phyloP scores from a whole-genome alignment of 1,140 invertebrate genomes.

The Atopsyche davidsoni region DNA sequence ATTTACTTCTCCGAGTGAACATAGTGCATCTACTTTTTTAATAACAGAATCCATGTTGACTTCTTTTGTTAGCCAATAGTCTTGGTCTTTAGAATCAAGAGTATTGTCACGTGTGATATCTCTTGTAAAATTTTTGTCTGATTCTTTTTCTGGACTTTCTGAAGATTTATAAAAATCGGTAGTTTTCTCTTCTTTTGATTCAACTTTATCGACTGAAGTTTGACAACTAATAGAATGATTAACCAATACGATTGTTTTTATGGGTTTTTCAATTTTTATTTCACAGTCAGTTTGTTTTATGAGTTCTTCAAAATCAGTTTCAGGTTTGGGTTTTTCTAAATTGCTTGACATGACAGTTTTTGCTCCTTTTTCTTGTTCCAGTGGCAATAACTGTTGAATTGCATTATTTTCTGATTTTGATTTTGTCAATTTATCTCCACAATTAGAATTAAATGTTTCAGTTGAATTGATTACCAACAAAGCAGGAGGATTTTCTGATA shows the following conservation, averaged over 20 bases:
- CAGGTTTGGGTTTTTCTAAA: slow-evolving; percentile 37
- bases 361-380: too few relatives aligned
- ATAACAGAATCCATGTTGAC: slow-evolving; percentile 74
- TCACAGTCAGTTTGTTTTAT: slow-evolving; percentile 47
- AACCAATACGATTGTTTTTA: too few relatives aligned
- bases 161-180: neutral
- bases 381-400: too few relatives aligned
- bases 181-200: slow-evolving; percentile 16
- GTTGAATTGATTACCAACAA: slow-evolving; percentile 4
- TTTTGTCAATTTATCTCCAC: neutral
- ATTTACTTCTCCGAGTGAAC: slow-evolving; percentile 27
- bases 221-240: too few relatives aligned
- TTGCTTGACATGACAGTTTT: neutral
- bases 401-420: too few relatives aligned
- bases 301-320: slow-evolving; percentile 48
- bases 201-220: slow-evolving; percentile 25
- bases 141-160: slow-evolving; percentile 8
- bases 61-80: slow-evolving; percentile 71
- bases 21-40: slow-evolving; percentile 64
- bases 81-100: slow-evolving; percentile 56
- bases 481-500: slow-evolving; percentile 9
- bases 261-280: slow-evolving; percentile 39
- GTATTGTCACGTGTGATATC: slow-evolving; percentile 14
- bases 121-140: neutral
- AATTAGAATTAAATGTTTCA: neutral